A percentile compares a stretch with the other conserved stretches of the same genome.
These are phyloP conservation scores for Sebastes iracundus DNA, from an alignment of 2,797 vertebrate genomes.

Conservation along the genomic window DNA sequence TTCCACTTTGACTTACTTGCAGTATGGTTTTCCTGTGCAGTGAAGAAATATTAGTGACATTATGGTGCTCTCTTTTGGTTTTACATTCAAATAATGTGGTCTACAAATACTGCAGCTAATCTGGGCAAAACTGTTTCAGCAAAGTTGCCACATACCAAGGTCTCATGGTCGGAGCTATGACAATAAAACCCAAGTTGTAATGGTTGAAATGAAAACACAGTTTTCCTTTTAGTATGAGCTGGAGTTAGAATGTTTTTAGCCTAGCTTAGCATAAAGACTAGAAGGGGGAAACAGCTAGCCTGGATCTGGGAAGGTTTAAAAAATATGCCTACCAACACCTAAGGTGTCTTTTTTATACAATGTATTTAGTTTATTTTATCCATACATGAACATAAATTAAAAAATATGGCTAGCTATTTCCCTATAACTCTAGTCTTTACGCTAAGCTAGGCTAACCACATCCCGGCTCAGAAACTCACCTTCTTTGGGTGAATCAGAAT, in stretches of 20 bases:
- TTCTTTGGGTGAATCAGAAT: not conserved
- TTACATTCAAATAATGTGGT: not conserved
- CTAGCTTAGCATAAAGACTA: too few species aligned
- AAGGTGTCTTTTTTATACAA: not conserved
- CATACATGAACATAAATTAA: not conserved
- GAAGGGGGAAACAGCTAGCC: not conserved
- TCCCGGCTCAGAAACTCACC: not conserved
- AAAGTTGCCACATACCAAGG: not conserved
- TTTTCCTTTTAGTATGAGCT: not conserved
- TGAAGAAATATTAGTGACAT: not conserved
- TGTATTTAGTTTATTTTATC: not conserved
- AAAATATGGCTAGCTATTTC: not conserved
- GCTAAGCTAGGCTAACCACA: not conserved
- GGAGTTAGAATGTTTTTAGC: not conserved
- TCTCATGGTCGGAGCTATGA: not conserved
- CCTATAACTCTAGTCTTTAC: not conserved
- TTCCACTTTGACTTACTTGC: not conserved
- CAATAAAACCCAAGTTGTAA: not conserved
- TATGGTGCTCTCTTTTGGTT: not conserved
- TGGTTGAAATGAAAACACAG: too few species aligned
- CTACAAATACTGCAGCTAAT: not conserved
- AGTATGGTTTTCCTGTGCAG: not conserved
- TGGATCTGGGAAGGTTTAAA: not conserved
- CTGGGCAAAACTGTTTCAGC: not conserved
- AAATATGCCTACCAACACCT: not conserved